Evolutionary conservation across 2,888 invertebrate species (phyloP).

Genomic region (Drosophila meridionalis): DNA sequence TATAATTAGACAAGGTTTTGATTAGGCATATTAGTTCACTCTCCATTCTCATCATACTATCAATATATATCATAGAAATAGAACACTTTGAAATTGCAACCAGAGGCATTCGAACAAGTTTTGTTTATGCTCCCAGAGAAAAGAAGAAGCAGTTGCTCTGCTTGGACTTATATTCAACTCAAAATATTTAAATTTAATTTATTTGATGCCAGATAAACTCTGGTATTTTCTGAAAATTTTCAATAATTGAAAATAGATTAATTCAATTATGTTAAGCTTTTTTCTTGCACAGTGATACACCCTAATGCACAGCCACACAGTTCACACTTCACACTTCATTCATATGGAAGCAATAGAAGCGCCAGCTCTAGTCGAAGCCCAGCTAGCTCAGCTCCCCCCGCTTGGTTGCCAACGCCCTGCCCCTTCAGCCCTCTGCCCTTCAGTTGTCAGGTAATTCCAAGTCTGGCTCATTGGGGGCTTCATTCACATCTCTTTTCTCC

Average conservation of each 20-base stretch:
- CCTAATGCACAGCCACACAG: conserved; percentile 30
- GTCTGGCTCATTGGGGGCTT: conserved; percentile 42
- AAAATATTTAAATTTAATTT: background rate
- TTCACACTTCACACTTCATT: conserved; percentile 14
- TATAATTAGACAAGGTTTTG: too few species aligned
- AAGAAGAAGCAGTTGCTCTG: background rate
- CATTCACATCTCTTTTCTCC: conserved; percentile 45
- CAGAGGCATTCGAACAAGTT: background rate
- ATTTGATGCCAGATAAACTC: background rate
- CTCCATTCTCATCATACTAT: too few species aligned
- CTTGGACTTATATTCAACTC: background rate
- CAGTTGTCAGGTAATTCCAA: conserved; percentile 27
- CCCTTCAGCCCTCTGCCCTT: background rate
- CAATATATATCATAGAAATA: background rate
- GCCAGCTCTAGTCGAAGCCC: conserved; percentile 26
- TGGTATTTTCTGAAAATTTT: background rate
- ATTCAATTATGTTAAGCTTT: background rate
- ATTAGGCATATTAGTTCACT: background rate
- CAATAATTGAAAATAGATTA: too few species aligned
- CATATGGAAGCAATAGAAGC: conserved; percentile 15
- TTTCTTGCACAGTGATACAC: conserved; percentile 27
- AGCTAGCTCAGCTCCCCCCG: background rate
- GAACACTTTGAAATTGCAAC: background rate
- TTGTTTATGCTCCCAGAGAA: background rate
- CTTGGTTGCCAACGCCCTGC: background rate